Evolutionary conservation across 2,888 invertebrate species (phyloP).

Genomic region (Coelopa pilipes): DNA sequence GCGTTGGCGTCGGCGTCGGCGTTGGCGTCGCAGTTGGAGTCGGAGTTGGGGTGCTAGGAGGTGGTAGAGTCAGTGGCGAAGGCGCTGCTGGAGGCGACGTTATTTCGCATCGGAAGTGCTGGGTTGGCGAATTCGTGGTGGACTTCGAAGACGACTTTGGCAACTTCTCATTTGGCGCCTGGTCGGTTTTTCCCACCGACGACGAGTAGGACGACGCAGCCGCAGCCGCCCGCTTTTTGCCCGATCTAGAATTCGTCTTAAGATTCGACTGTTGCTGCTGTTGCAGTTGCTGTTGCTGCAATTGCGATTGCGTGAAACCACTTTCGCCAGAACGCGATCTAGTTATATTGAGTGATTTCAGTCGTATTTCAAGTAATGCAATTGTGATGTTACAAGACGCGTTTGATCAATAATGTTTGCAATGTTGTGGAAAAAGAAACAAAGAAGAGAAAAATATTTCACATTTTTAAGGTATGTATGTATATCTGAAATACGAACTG

Average conservation of each 20-base stretch:
- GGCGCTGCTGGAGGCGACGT: constrained; percentile 47
- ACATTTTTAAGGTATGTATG: constrained; percentile 10
- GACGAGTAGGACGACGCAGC: constrained; percentile 42
- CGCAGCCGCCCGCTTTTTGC: constrained; percentile 64
- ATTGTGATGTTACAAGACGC: constrained; percentile 15
- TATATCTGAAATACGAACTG: not conserved
- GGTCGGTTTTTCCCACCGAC: constrained; percentile 37
- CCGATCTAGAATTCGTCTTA: constrained; percentile 59
- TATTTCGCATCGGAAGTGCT: constrained; percentile 46
- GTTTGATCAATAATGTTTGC: constrained; percentile 15
- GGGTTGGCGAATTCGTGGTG: constrained; percentile 41
- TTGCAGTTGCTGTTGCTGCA: constrained; percentile 47
- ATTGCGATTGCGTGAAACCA: constrained; percentile 50
- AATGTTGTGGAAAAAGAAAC: constrained; percentile 32
- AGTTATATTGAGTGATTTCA: constrained; percentile 31
- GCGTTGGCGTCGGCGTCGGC: constrained; percentile 42
- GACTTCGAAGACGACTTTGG: constrained; percentile 38
- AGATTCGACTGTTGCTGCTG: constrained; percentile 48
- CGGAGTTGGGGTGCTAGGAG: constrained; percentile 43
- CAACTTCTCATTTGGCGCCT: constrained; percentile 49
- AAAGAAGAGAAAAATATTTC: constrained; percentile 27
- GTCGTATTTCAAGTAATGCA: constrained; percentile 16
- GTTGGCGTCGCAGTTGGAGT: constrained; percentile 39
- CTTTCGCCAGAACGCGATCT: constrained; percentile 62
- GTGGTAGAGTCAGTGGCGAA: constrained; percentile 48